Base-by-base conservation (phyloP, 2,113 vertebrate genomes). In the Plecturocebus donacophilus region DNA sequence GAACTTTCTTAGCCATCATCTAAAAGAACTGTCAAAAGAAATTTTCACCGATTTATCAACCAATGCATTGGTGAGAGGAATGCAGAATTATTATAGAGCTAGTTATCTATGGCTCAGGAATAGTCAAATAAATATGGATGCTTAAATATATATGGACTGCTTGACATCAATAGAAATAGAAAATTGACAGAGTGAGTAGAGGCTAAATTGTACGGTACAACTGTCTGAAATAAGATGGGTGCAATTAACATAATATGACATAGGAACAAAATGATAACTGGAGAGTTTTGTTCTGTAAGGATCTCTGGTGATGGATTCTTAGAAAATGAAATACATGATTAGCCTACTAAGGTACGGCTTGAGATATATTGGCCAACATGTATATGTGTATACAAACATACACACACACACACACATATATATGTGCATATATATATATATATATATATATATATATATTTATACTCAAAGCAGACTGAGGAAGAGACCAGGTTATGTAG, bases 11-110 rank as follows among this genome's bases (percentile, higher is more conserved):
- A 84, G 0, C 27, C 20, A 84, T 64, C 16, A 54, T 49, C 30
- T 96, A 87, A 90, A 91, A 90, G 77, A 38, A 38, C 8, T 84
- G 11, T 49, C 47, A 90, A 68, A 83, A 73, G 30, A 35, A 17
- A 35, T 89, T 23, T 12, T 90, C n/a, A 79, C 56, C 3, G 21
- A 16, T n/a, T 64, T 76, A 82, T 86, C 52, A 71, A 45, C 32
- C 35, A 77, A 14, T 77, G 38, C 21, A 27, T 38, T 71, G 49
- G 4, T 66, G 32, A 90, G 8, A 27, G 80, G 27, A 90, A 71
- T 73, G 25, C 4, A 47, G 7, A 0, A 19, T 87, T 86, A 54
- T 75, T 58, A 12, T 35, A 35, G 6, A 35, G 32, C 25, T 82
- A 70, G 30, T 68, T 80, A 49, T 81, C 73, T 89, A 61, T 82